phyloP scores from a whole-genome alignment of 1,140 invertebrate species.

The Cecropterus lyciades region DNA sequence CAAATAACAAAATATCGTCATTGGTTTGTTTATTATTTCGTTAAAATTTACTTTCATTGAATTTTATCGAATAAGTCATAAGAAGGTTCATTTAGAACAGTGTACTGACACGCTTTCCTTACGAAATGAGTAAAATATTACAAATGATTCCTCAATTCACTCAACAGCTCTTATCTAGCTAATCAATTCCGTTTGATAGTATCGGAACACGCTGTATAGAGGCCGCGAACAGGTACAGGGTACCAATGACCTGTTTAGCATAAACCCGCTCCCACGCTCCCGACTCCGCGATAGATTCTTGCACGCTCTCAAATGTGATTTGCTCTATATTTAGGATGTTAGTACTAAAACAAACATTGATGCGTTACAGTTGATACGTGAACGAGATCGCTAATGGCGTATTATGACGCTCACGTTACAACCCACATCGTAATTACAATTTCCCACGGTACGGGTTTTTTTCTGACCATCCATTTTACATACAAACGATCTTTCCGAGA shows the following conservation, averaged over 20 bases:
- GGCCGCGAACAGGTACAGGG: slow-evolving; percentile 70
- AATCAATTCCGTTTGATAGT: slow-evolving; percentile 3
- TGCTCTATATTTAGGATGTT: slow-evolving; percentile 82
- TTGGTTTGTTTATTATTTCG: too few species aligned
- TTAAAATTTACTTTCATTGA: too few species aligned
- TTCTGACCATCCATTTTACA: slow-evolving; percentile 53
- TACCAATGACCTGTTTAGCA: slow-evolving; percentile 83
- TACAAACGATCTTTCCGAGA: slow-evolving; percentile 49
- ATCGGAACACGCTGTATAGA: slow-evolving; percentile 59
- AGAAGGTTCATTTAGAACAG: too few species aligned
- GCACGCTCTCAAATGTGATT: slow-evolving; percentile 78
- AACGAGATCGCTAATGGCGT: slow-evolving; percentile 73
- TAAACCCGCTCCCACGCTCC: slow-evolving; percentile 77
- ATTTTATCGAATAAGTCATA: too few species aligned
- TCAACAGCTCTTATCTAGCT: too few species aligned
- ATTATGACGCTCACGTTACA: slow-evolving; percentile 47
- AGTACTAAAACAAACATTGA: slow-evolving; percentile 77
- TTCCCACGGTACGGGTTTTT: slow-evolving; percentile 69
- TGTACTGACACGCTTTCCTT: too few species aligned
- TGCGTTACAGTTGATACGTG: slow-evolving; percentile 87
- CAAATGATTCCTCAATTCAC: too few species aligned
- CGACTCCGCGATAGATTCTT: slow-evolving; percentile 80
- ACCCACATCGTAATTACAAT: slow-evolving; percentile 47
- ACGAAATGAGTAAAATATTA: too few species aligned
- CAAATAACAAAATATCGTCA: too few species aligned